Evolutionary conservation across 2,888 invertebrate genomes (phyloP), one percentile per base, ranked within the genome.

Genomic region (Cecidostiba fungosa): DNA sequence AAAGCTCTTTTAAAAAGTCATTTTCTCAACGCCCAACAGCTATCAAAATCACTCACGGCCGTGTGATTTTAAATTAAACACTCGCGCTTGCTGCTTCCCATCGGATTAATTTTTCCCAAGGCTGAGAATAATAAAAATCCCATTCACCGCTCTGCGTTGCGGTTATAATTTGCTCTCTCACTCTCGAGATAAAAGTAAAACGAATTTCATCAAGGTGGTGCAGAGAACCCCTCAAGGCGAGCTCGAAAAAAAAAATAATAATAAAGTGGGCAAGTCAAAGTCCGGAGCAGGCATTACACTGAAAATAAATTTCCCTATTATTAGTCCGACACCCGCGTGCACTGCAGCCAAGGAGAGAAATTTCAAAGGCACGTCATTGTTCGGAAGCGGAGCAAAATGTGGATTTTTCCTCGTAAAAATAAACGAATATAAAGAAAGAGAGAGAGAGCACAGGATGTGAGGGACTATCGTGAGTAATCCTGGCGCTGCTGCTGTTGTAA

Each of bases 391-490:
- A 36, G 43, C 36, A 10, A 43, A 50, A 19, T 26, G 73, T 66
- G 62, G 73, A 59, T 59, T 81, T 73, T 82, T 62, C 74, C 36
- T 62, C 16, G 23, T 0, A 23, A 82, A 74, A 82, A 76, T 74
- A 82, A 76, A 59, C 69, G n/a, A n/a, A 6, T 50, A 59, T 3
- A 59, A 1, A 59, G 10, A n/a, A 6, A 59, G 54, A 23, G 23
- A 59, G 54, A 43, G 43, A 12, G 12, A 2, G 43, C 12, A 16
- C 36, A 26, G 78, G 73, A 72, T 73, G 83, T 39, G 66, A 29
- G 29, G 5, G 23, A 29, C 70, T 19, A 26, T 29, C 29, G 66
- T 83, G 83, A 83, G 77, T 83, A 83, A 83, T 83, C 83, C 83
- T 73, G 29, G 32, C n/a, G 47, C 70, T 43, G 36, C 29, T 54